phyloP scores from a whole-genome alignment of 2,888 invertebrate species.

The Cephus nigrinus region DNA sequence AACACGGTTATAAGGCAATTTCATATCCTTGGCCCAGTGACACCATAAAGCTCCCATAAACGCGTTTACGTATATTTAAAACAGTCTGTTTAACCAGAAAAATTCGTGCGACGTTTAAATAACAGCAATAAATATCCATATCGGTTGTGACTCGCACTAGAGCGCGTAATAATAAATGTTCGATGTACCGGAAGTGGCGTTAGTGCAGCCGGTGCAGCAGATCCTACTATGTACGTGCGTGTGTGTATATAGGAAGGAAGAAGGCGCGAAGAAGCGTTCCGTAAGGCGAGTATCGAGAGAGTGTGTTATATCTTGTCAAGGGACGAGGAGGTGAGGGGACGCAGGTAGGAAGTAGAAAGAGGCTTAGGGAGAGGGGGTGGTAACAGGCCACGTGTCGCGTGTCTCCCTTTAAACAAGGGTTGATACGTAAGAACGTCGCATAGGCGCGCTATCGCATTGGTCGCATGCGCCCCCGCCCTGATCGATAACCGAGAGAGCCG shows the following conservation, averaged over 20 bases:
- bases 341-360: neutral
- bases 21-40: neutral
- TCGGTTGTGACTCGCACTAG: neutral
- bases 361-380: neutral
- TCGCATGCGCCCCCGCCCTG: constrained; percentile 69
- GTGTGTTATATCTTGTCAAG: neutral
- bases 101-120: neutral
- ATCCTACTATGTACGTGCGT: neutral
- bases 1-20: neutral
- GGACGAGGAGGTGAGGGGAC: neutral
- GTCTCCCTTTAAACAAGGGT: constrained; percentile 63
- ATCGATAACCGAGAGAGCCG: constrained; percentile 53
- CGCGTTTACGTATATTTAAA: neutral
- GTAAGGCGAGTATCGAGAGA: neutral
- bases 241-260: neutral
- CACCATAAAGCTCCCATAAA: neutral
- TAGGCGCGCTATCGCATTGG: constrained; percentile 71
- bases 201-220: neutral
- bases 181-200: neutral
- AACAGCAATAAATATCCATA: neutral
- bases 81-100: neutral
- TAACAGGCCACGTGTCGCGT: constrained; percentile 58
- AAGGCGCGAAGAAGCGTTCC: neutral
- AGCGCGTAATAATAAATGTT: neutral
- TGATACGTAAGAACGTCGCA: constrained; percentile 50